These are phyloP conservation scores for Halictus rubicundus DNA, from an alignment of 1,140 invertebrate genomes.

Conservation along the genomic window DNA sequence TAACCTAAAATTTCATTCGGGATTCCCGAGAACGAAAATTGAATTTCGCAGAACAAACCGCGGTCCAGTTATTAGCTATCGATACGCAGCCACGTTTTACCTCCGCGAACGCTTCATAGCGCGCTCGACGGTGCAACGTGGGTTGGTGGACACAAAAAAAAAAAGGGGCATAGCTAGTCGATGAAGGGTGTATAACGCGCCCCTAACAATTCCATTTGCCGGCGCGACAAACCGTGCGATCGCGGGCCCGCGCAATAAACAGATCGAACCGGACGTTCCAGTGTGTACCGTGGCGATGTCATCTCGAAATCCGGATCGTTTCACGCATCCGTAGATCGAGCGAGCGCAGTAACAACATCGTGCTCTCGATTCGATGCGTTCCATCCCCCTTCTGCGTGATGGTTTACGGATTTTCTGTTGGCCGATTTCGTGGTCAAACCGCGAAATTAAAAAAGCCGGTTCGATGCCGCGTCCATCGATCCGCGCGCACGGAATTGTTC, in stretches of 20 bases:
- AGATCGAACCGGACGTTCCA: constrained; percentile 66
- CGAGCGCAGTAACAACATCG: not conserved
- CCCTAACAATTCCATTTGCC: constrained; percentile 72
- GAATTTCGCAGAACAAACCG: no score
- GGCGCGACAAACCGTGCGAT: constrained; percentile 68
- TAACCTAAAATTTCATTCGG: no score
- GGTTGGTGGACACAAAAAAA: constrained; percentile 25
- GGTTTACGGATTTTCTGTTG: constrained; percentile 32
- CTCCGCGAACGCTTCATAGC: not conserved
- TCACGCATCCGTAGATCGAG: constrained; percentile 56
- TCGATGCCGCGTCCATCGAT: not conserved
- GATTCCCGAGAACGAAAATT: no score
- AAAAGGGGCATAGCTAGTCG: constrained; percentile 45
- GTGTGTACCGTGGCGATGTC: constrained; percentile 51
- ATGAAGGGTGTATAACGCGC: constrained; percentile 55
- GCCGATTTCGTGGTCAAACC: constrained; percentile 17
- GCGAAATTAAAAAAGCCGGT: not conserved
- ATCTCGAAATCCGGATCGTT: constrained; percentile 69
- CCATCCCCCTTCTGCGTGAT: constrained; percentile 6
- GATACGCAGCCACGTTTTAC: no score
- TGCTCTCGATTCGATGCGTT: not conserved
- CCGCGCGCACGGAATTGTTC: not conserved
- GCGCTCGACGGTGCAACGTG: constrained; percentile 22
- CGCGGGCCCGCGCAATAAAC: constrained; percentile 66
- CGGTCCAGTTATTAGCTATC: no score